A percentile compares a stretch with the other conserved stretches of the same genome.
phyloP scores from a whole-genome alignment of 2,888 invertebrate species.

The Pocota personata region DNA sequence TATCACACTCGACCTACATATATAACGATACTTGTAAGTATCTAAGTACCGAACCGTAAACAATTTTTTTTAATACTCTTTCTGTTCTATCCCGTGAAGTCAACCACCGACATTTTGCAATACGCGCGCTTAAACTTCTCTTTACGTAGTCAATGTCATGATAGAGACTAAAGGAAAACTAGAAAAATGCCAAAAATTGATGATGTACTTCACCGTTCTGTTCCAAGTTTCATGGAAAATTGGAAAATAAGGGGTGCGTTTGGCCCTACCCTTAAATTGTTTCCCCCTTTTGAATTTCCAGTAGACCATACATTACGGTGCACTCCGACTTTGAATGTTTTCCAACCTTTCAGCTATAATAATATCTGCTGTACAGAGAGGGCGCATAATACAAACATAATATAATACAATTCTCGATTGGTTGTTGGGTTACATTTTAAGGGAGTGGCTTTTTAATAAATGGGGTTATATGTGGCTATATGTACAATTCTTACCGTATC shows the following conservation, averaged over 20 bases:
- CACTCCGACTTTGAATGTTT: slow-evolving; percentile 37
- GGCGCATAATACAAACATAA: slow-evolving; percentile 56
- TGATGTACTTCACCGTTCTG: slow-evolving; percentile 27
- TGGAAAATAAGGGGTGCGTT: slow-evolving; percentile 59
- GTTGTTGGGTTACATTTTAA: slow-evolving; percentile 75
- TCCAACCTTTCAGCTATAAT: slow-evolving; percentile 49
- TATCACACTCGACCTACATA: not conserved
- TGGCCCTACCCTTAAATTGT: slow-evolving; percentile 70
- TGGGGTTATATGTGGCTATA: slow-evolving; percentile 48
- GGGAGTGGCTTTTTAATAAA: slow-evolving; percentile 70
- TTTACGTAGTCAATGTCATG: slow-evolving; percentile 62
- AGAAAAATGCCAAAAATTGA: slow-evolving; percentile 57
- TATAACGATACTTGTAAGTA: not conserved
- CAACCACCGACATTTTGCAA: slow-evolving; percentile 35
- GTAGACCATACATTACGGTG: not conserved
- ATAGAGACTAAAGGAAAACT: slow-evolving; percentile 66
- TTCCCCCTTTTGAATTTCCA: slow-evolving; percentile 58
- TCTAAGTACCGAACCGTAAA: not conserved
- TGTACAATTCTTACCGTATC: not conserved
- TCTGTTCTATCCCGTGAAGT: slow-evolving; percentile 24
- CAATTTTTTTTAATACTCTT: not conserved
- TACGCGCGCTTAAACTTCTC: slow-evolving; percentile 41
- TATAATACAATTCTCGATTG: slow-evolving; percentile 75
- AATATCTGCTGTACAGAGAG: slow-evolving; percentile 34
- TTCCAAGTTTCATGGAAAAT: slow-evolving; percentile 46